Evolutionary conservation across 2,888 invertebrate species (phyloP), one percentile per base, ranked within the genome.

Genomic region (Stramonita haemastoma): DNA sequence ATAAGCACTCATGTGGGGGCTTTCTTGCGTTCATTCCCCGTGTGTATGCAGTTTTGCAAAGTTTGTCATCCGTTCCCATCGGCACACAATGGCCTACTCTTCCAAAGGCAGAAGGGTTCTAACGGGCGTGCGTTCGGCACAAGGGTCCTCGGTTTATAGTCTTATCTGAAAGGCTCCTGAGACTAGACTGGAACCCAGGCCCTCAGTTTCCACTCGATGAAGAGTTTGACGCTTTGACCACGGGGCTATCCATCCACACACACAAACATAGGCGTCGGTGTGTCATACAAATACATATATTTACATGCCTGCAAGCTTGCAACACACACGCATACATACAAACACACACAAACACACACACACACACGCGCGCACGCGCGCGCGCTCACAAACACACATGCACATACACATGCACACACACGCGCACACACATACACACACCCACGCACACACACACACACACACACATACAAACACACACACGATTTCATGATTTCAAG

Each of bases 401-500:
- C 32, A n/a, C 34, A 32, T 34, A n/a, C 79, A 32, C 79, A n/a
- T 34, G 13, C 79, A 32, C 34, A 13, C 32, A 79, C 79, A 17
- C 79, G 34, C 79, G 32, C 34, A 34, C 79, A 34, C 36, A 79
- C 34, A 34, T 19, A n/a, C 34, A 15, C 79, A n/a, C 79, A 6
- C 79, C 4, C 79, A 32, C 32, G 17, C 79, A 19, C 34, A 32
- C 79, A n/a, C 34, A 79, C 34, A 34, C 79, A 34, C 15, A 34
- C 34, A 79, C 79, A 66, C 13, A 6, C 79, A 79, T n/a, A 79
- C 79, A 79, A 19, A 56, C 46, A 84, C 84, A 84, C 26, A 84
- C 84, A 57, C 84, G 79, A 32, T 29, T 32, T 79, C 15, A n/a
- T 15, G 32, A 79, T 13, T 15, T n/a, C 19, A 29, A 79, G n/a